A percentile compares a stretch with the other conserved stretches of the same genome.
Evolutionary conservation across 37 sponge, comb jelly and placozoan species (phyloP).

Genomic region (Petrosia ficiformis): DNA sequence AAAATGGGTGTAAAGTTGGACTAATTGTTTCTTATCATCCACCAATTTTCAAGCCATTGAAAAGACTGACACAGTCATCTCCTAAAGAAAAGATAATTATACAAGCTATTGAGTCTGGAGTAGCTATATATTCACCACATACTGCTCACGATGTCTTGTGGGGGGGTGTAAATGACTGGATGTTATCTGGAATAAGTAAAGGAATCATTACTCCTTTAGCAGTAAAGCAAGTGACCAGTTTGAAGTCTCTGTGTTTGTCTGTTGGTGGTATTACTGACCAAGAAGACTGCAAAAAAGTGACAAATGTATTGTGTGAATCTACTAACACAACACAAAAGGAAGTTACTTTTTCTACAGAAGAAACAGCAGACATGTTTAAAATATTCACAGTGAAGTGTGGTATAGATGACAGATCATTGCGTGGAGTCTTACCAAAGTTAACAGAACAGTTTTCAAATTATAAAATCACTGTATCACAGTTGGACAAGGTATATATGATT

Average conservation of each 20-base stretch:
- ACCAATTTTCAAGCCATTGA: conserved; percentile 85
- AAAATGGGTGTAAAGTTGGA: conserved; percentile 15
- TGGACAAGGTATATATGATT: not conserved
- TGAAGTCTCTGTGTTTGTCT: conserved; percentile 1
- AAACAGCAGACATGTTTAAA: too few relatives aligned
- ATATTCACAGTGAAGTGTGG: too few relatives aligned
- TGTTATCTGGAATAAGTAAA: conserved; percentile 68
- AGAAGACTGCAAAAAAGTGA: too few relatives aligned
- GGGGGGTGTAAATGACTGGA: conserved; percentile 94
- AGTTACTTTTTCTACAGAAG: too few relatives aligned
- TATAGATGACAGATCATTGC: too few relatives aligned
- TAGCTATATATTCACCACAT: conserved; percentile 95
- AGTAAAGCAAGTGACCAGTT: conserved; percentile 1
- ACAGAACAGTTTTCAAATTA: not conserved
- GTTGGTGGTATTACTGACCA: too few relatives aligned
- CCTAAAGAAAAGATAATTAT: conserved; percentile 89
- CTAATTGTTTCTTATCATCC: conserved; percentile 93
- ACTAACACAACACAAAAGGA: too few relatives aligned
- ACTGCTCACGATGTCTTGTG: conserved; percentile 76
- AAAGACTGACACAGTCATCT: conserved; percentile 69
- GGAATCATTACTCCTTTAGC: conserved; percentile 38
- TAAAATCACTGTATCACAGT: not conserved
- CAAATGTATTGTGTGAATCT: too few relatives aligned
- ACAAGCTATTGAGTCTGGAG: conserved; percentile 51
- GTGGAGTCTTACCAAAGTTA: conserved; percentile 2